These are phyloP conservation scores for Pollenia griseotomentosa DNA, from an alignment of 2,888 invertebrate species.

Conservation along the genomic window DNA sequence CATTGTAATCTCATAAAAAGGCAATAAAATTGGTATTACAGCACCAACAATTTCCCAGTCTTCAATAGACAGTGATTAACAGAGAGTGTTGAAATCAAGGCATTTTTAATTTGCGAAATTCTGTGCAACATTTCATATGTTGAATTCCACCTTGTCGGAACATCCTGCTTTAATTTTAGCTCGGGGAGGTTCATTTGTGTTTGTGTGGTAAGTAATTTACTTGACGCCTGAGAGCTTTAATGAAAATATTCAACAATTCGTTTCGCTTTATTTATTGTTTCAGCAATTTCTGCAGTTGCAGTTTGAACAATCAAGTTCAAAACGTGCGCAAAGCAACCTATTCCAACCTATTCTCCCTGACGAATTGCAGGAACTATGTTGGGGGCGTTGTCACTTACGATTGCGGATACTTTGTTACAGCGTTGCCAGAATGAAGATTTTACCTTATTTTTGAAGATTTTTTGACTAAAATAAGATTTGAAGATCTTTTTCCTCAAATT, in stretches of 20 bases:
- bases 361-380: conserved; percentile 52
- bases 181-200: neutral
- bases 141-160: too few species aligned
- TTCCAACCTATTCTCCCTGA: conserved; percentile 42
- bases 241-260: conserved; percentile 40
- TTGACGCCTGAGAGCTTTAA: neutral
- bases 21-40: too few species aligned
- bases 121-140: conserved; percentile 39
- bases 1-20: conserved; percentile 7
- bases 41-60: conserved; percentile 30
- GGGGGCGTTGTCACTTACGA: too few species aligned
- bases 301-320: conserved; percentile 52
- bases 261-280: conserved; percentile 17
- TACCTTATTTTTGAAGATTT: too few species aligned
- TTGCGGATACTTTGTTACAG: too few species aligned
- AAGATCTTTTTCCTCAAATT: too few species aligned
- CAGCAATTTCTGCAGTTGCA: conserved; percentile 23
- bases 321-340: conserved; percentile 56
- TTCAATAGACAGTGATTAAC: neutral
- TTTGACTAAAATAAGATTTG: too few species aligned
- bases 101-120: conserved; percentile 20
- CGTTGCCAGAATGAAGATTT: too few species aligned
- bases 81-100: too few species aligned
- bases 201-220: neutral
- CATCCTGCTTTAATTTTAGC: too few species aligned